Evolutionary conservation across 1,140 invertebrate species (phyloP).

Genomic region (Eumaeus atala): DNA sequence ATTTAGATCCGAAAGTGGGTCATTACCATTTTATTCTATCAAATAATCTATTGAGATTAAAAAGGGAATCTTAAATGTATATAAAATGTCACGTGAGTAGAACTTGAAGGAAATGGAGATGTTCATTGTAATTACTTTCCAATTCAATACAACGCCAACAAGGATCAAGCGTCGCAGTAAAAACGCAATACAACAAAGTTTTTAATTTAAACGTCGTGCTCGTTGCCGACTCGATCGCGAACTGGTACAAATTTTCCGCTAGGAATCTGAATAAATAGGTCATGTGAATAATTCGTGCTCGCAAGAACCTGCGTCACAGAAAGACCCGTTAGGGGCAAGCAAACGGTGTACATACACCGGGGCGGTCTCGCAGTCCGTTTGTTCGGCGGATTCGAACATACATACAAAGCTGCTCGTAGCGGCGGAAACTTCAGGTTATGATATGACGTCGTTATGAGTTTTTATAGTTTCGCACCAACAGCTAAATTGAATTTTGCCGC

Average conservation of each 20-base stretch:
- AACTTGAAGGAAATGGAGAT: too few species aligned
- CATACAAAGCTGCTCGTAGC: background rate
- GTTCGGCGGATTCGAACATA: background rate
- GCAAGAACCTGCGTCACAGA: constrained; percentile 3
- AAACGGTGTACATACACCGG: background rate
- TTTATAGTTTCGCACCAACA: constrained; percentile 4
- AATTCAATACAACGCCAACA: constrained; percentile 1
- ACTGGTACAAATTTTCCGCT: constrained; percentile 5
- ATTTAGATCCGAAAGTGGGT: too few species aligned
- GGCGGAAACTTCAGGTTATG: constrained; percentile 8
- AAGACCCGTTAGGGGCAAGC: background rate
- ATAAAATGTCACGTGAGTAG: too few species aligned
- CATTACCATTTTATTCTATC: too few species aligned
- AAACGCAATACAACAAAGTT: constrained; percentile 3
- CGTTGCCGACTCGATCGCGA: constrained; percentile 1
- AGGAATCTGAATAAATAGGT: constrained; percentile 8
- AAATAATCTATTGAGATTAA: too few species aligned
- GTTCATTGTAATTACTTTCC: too few species aligned
- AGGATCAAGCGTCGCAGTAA: background rate
- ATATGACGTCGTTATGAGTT: constrained; percentile 4
- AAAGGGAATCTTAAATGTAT: too few species aligned
- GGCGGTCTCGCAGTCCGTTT: background rate
- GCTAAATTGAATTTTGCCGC: constrained; percentile 1
- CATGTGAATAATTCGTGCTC: background rate
- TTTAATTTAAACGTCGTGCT: background rate